Base-by-base conservation (phyloP, 2,797 vertebrate species). In the Cebuella pygmaea region DNA sequence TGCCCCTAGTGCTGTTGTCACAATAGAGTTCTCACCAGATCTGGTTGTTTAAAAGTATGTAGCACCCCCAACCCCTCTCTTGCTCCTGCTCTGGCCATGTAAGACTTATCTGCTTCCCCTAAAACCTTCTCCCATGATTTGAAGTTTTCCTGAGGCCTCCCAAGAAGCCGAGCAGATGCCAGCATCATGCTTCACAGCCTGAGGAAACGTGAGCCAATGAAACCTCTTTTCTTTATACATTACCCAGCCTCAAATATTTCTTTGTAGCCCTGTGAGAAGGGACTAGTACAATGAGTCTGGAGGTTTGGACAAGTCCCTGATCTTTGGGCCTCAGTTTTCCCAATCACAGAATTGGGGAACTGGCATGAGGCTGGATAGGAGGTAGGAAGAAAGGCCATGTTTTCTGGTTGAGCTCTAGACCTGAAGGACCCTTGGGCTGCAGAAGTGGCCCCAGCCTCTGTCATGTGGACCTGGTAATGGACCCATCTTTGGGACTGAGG, bases 261-360 rank as follows among this genome's bases (percentile, higher is more conserved):
- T 59, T 27, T n/a, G 61, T 19, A 67, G 15, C 30, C 61, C n/a
- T n/a, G 61, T 33, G 1, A n/a, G 30, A 67, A 67, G 61, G 33
- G 33, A 67, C 33, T 67, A 67, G 48, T 55, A n/a, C 55, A 1
- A 2, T 11, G 46, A 50, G 57, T 46, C 61, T 46, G 55, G 59
- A 48, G 22, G n/a, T 82, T 67, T 92, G 84, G 70, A 12, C 46
- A 83, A 30, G 44, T 76, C 36, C 20, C 36, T 84, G 74, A 33
- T 93, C 27, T 79, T n/a, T 82, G 83, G 79, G 80, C 10, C 59
- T 95, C 36, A 15, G 67, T 89, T 96, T 96, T 94, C 48, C 90
- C 55, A 64, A 0, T 9, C 1, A 1, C 36, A 46, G 41, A 83
- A 83, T 0, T 82, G 84, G 70, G 41, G 52, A 72, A 50, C 7